Evolutionary conservation across 2,888 invertebrate species (phyloP), one percentile per base, ranked within the genome.

Genomic region (Odontomyia ornata): DNA sequence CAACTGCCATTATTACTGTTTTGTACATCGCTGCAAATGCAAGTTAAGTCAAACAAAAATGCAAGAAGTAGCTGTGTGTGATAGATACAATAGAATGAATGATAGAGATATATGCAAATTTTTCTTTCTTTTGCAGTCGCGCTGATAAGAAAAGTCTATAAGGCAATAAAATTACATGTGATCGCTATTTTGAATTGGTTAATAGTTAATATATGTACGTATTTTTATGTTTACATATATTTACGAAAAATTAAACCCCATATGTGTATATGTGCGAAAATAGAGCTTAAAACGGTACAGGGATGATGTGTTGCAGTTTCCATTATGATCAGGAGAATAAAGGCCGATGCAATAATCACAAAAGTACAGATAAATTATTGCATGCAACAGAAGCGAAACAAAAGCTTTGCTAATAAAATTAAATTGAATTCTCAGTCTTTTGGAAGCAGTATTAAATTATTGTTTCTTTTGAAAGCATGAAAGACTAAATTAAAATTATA

Each of bases 1-100:
- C 84, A 84, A 84, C 83, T 84, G 83, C 84, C 85, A 83, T 84
- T 85, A 84, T 85, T 86, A 86, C 83, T 85, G 85, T 84, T 85
- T 85, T 86, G 86, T 85, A 85, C 85, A 86, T 85, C 86, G 84
- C 86, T 86, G 85, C 79, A 79, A 79, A 79, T 79, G 79, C 79
- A 79, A 77, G 77, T 77, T 78, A 76, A 76, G 65, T 79, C 77
- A 77, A 76, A 77, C 77, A 73, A 77, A 77, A 71, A 76, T 72
- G 72, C 65, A 76, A 75, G 64, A 67, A 75, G 56, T 62, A 75
- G 75, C 75, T 64, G 57, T 73, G 57, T 73, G 73, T 73, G 73
- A 73, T 73, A 52, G 30, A 18, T 36, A 36, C 36, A 15, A 18
- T 52, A 52, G 64, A 67, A 71, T 47, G 47, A 25, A 47, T 71